Evolutionary conservation across 2,888 invertebrate genomes (phyloP).

Genomic region (Pediacus dermestoides): DNA sequence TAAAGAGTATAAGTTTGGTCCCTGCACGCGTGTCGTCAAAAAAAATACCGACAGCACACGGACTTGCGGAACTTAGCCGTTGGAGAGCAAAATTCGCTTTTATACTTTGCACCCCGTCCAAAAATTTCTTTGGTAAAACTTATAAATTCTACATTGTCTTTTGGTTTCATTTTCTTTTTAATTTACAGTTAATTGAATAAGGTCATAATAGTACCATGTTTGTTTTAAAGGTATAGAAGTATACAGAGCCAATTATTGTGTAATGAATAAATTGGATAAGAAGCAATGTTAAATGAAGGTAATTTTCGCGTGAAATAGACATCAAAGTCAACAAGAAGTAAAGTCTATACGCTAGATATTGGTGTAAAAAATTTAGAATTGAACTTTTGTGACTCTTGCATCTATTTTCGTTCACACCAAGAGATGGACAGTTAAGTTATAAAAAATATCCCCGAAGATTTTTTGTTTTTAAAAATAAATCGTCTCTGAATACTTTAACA

Average conservation of each 20-base stretch:
- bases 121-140: too few species aligned
- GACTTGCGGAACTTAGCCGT: conserved; percentile 23
- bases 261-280: too few species aligned
- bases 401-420: conserved; percentile 17
- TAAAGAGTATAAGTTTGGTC: conserved; percentile 34
- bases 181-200: conserved; percentile 21
- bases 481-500: too few species aligned
- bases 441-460: too few species aligned
- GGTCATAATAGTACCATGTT: conserved; percentile 32
- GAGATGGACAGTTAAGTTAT: too few species aligned
- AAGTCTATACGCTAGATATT: conserved; percentile 22
- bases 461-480: too few species aligned
- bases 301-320: conserved; percentile 12
- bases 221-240: conserved; percentile 21
- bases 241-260: conserved; percentile 10
- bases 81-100: conserved; percentile 14
- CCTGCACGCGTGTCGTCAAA: conserved; percentile 31
- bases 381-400: conserved; percentile 20
- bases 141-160: not conserved
- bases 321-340: conserved; percentile 19
- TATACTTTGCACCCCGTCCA: too few species aligned
- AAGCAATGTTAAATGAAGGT: too few species aligned
- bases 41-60: conserved; percentile 15
- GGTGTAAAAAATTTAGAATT: conserved; percentile 32
- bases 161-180: not conserved